Percentiles rank a stretch among this genome's conserved stretches.
phyloP scores from a whole-genome alignment of 2,888 invertebrate genomes.

The Spicauda simplicius region DNA sequence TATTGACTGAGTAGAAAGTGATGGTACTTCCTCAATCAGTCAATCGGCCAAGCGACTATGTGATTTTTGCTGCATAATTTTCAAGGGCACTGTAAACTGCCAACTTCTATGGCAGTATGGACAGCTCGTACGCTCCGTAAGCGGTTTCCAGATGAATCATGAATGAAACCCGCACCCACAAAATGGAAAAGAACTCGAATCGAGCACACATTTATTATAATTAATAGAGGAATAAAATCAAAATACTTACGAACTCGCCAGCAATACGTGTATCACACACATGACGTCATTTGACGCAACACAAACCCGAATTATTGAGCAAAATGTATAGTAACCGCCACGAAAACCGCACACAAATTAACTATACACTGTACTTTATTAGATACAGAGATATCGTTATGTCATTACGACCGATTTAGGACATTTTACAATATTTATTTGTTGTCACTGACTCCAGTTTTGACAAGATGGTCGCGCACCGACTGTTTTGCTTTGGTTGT shows the following conservation, averaged over 20 bases:
- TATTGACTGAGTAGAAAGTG: constrained; percentile 61
- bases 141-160: constrained; percentile 63
- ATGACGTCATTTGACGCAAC: constrained; percentile 85
- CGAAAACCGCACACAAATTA: constrained; percentile 71
- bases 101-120: constrained; percentile 54
- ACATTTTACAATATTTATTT: constrained; percentile 84
- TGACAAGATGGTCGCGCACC: constrained; percentile 86
- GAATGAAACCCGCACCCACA: constrained; percentile 71
- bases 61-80: constrained; percentile 83
- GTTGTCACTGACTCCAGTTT: constrained; percentile 82
- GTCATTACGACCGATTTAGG: constrained; percentile 79
- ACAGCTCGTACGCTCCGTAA: constrained; percentile 46
- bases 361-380: constrained; percentile 75
- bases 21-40: constrained; percentile 57
- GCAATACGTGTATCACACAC: constrained; percentile 85
- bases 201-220: constrained; percentile 61
- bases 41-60: constrained; percentile 63
- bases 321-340: constrained; percentile 75
- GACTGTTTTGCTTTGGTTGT: constrained; percentile 86
- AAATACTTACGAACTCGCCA: constrained; percentile 83
- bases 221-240: constrained; percentile 75
- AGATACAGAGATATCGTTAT: constrained; percentile 72
- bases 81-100: constrained; percentile 76
- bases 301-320: constrained; percentile 81
- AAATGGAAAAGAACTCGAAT: constrained; percentile 58